These are phyloP conservation scores for Anthoscopus minutus DNA, from an alignment of 2,113 vertebrate genomes.

Conservation along the genomic window DNA sequence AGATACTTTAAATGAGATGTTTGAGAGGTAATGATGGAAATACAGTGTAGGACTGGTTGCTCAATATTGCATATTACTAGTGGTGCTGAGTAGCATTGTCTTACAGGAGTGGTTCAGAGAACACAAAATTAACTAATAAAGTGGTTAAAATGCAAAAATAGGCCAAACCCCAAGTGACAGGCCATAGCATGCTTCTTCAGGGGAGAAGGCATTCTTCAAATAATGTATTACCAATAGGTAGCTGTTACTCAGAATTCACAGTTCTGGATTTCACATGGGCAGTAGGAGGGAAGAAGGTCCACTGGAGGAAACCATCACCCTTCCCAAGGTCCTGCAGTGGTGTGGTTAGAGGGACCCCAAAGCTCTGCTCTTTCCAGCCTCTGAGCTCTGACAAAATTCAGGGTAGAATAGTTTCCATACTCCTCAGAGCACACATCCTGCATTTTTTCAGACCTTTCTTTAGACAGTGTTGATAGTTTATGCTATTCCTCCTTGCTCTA, in stretches of 20 bases:
- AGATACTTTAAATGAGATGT: background rate
- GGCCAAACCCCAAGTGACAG: background rate
- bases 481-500: background rate
- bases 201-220: background rate
- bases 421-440: background rate
- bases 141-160: background rate
- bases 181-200: background rate
- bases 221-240: background rate
- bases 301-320: background rate
- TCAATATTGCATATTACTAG: fast-evolving
- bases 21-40: background rate
- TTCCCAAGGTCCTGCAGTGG: background rate
- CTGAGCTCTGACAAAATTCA: background rate
- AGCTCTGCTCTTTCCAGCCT: background rate
- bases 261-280: background rate
- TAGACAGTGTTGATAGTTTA: background rate
- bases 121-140: background rate
- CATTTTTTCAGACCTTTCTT: background rate
- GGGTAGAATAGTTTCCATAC: background rate
- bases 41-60: background rate
- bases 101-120: background rate
- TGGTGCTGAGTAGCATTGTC: background rate
- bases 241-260: background rate
- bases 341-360: fast-evolving
- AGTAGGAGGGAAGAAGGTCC: background rate